Percentiles rank a stretch among this genome's conserved stretches.
These are phyloP conservation scores for Rhinopomastus cyanomelas DNA, from an alignment of 2,113 vertebrate species.

Conservation along the genomic window DNA sequence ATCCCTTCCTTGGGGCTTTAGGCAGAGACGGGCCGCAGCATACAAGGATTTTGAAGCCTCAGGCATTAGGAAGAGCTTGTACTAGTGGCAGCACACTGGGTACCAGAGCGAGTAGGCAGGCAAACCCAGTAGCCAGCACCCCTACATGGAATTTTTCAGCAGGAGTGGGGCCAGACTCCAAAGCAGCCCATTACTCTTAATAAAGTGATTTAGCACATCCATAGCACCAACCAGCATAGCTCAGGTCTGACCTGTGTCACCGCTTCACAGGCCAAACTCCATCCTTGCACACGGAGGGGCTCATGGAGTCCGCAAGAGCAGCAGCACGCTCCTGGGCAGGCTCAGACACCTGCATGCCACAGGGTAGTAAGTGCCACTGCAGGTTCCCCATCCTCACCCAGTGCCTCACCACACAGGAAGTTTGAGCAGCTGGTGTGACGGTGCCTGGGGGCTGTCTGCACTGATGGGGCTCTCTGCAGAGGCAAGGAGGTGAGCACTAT, in stretches of 20 bases:
- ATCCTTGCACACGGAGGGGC: accelerated
- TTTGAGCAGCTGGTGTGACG: background rate
- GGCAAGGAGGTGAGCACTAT: background rate
- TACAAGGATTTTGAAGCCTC: accelerated
- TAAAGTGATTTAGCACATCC: background rate
- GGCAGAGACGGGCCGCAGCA: background rate
- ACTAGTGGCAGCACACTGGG: accelerated
- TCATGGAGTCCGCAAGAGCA: accelerated
- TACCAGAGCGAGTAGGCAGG: background rate
- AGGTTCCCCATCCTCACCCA: accelerated
- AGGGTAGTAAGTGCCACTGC: background rate
- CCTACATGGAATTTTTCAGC: accelerated
- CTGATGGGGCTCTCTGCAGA: background rate
- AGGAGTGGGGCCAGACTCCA: background rate
- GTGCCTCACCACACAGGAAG: accelerated
- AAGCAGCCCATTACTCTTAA: background rate
- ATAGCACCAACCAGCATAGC: accelerated
- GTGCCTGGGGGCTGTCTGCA: background rate
- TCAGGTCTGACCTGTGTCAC: background rate
- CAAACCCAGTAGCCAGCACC: background rate
- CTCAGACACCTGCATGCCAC: accelerated
- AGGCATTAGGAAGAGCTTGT: background rate
- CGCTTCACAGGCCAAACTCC: background rate
- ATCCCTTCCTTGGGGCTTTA: background rate
- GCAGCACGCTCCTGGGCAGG: background rate